Conservation (phyloP, 2,797 vertebrate genomes). For the Leuciscus waleckii region DNA sequence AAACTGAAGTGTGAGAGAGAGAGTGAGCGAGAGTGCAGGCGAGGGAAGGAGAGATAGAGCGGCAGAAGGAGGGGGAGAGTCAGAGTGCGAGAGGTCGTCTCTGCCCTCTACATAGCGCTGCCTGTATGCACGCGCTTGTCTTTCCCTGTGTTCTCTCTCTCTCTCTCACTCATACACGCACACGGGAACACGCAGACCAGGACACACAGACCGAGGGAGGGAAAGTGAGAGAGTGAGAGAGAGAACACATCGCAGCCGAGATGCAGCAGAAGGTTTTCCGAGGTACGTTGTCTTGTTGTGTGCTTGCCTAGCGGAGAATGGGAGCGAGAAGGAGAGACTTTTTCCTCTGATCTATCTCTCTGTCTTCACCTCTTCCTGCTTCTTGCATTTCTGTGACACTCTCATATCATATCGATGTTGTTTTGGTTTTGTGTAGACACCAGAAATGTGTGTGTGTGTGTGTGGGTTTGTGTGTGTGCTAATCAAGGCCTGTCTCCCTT, state of each 20-base stretch:
- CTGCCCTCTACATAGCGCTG: slow-evolving; percentile 85
- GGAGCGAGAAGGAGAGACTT: slow-evolving; percentile 74
- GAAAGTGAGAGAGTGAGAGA: slow-evolving; percentile 78
- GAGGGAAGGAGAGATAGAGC: slow-evolving; percentile 66
- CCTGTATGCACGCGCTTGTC: slow-evolving; percentile 72
- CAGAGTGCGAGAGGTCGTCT: slow-evolving; percentile 82
- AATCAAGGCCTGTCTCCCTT: slow-evolving; percentile 81
- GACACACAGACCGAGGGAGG: slow-evolving; percentile 69
- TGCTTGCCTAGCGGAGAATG: slow-evolving; percentile 81
- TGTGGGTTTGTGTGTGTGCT: slow-evolving; percentile 62
- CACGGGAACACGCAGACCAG: slow-evolving; percentile 74
- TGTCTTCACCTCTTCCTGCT: slow-evolving; percentile 74
- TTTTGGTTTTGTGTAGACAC: slow-evolving; percentile 73
- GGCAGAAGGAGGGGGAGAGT: slow-evolving; percentile 66
- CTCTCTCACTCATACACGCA: slow-evolving; percentile 60
- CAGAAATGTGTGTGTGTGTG: slow-evolving; percentile 68
- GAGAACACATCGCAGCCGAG: slow-evolving; percentile 87
- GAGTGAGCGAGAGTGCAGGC: slow-evolving; percentile 50
- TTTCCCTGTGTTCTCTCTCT: slow-evolving; percentile 71
- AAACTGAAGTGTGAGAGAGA: slow-evolving; percentile 74
- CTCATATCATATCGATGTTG: slow-evolving; percentile 65
- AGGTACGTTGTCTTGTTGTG: slow-evolving; percentile 86
- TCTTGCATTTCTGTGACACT: slow-evolving; percentile 72
- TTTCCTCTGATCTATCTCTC: slow-evolving; percentile 64
- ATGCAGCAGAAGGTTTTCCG: slow-evolving; percentile 86